Evolutionary conservation across 2,888 invertebrate species (phyloP), one percentile per base, ranked within the genome.

Genomic region (Cacoxenus indagator): DNA sequence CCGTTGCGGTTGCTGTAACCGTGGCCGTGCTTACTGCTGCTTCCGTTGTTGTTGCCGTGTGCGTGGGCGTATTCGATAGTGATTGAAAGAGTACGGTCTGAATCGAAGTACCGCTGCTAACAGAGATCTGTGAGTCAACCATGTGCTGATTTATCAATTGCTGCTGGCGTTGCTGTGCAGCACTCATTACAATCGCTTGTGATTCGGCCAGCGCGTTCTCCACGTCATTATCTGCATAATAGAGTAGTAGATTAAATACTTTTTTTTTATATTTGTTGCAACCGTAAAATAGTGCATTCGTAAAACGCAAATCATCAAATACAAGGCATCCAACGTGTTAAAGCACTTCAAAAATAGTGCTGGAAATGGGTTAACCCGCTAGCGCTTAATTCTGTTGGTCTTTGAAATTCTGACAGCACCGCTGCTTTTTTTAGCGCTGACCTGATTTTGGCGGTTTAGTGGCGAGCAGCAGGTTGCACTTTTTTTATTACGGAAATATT

Each of bases 61-160:
- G 81, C 59, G 75, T 81, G 64, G 81, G 82, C 31, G 84, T 77
- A 45, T 81, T 84, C 29, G 81, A 81, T 37, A 84, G 76, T 43
- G 85, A 84, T 55, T 87, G 85, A 71, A 87, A 86, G 26, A 88
- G 72, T 19, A 87, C 87, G 17, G 87, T 88, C 77, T 88, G 88
- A 73, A 86, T 79, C 27, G 88, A 88, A 26, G 86, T 76, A 24
- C 84, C 81, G 73, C 88, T 88, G 73, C 85, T 87, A 9, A 85
- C 84, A 26, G 88, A 88, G 67, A 85, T 84, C 74, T 88, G 88
- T n/a, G 88, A 88, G 64, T 88, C 87, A 31, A 87, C 77, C 75
- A 87, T 85, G 72, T 86, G 85, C 66, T 85, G 87, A 69, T 70
- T 85, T 55, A 78, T 75, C 69, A 81, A 64, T 68, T 81, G 83